Evolutionary conservation across 2,113 vertebrate species (phyloP), one percentile per base, ranked within the genome.

Genomic region (Cercocebus atys): DNA sequence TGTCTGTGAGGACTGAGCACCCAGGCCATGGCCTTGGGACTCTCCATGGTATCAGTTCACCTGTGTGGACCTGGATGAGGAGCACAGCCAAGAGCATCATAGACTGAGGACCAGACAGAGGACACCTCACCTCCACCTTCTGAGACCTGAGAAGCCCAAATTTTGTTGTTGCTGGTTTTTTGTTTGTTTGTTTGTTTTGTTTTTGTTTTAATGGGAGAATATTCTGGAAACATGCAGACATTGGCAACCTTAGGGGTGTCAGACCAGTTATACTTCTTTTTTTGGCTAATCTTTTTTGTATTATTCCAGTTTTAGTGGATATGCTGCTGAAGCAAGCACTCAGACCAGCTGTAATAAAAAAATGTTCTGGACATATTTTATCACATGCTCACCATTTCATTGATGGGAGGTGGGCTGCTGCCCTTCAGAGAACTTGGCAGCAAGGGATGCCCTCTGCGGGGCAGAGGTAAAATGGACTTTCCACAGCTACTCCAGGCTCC

Each of bases 21-120:
- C 12, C 35, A 6, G 13, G 30, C 16, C 1, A 0, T 14, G 43
- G 14, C 27, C 70, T 52, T 35, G 70, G 59, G 23, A 38, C 61
- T 11, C 35, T 40, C 25, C 3, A 3, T 18, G 3, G 5, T 2
- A 43, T 32, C 22, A 23, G 16, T 20, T 81, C 5, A 13, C 18
- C 27, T 2, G 0, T 2, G 55, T 52, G 78, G 40, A 8, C 57
- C 84, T 45, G 32, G 12, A 13, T 30, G 5, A 25, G 47, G 75
- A 35, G 38, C 14, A 14, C 0, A 6, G 11, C 14, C 45, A 38
- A 16, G n/a, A 45, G 9, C 2, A 0, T 55, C 38, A 52, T 14
- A 52, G 32, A 68, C 8, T 0, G 2, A 90, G 25, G 40, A 66
- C 18, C 47, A 12, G 4, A 6, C 23, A 52, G 38, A 47, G 35